Percentiles rank a stretch among this genome's conserved stretches.
phyloP scores from a whole-genome alignment of 2,888 invertebrate genomes.

The Thecophora atra region DNA sequence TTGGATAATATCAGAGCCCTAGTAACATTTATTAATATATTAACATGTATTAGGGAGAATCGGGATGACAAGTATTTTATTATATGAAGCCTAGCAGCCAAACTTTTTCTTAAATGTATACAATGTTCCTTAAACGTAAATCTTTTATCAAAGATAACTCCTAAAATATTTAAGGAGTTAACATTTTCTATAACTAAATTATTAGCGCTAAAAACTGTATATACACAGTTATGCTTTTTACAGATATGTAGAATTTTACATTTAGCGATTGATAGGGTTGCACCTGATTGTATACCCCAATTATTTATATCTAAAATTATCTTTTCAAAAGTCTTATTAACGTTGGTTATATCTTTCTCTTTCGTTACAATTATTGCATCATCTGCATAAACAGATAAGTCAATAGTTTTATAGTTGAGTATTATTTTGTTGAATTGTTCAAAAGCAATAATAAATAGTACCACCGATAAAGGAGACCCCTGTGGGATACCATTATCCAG shows the following conservation, averaged over 20 bases:
- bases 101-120: no score
- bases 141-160: no score
- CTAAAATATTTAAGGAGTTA: no score
- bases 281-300: not conserved
- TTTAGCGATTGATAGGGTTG: not conserved
- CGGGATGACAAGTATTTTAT: no score
- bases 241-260: not conserved
- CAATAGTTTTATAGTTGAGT: not conserved
- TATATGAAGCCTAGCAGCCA: no score
- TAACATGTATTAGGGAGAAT: no score
- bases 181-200: not conserved
- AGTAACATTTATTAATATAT: no score
- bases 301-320: constrained; percentile 7
- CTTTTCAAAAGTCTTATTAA: constrained; percentile 3
- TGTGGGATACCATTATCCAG: not conserved
- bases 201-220: not conserved
- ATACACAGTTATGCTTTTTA: constrained; percentile 2
- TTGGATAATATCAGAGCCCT: no score
- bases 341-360: not conserved
- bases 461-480: not conserved
- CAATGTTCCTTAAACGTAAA: no score
- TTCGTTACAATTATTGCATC: not conserved
- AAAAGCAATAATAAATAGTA: constrained; percentile 5
- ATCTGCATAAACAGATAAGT: not conserved
- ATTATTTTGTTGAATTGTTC: not conserved